phyloP scores from a whole-genome alignment of 2,113 vertebrate species.

The Rana temporaria region DNA sequence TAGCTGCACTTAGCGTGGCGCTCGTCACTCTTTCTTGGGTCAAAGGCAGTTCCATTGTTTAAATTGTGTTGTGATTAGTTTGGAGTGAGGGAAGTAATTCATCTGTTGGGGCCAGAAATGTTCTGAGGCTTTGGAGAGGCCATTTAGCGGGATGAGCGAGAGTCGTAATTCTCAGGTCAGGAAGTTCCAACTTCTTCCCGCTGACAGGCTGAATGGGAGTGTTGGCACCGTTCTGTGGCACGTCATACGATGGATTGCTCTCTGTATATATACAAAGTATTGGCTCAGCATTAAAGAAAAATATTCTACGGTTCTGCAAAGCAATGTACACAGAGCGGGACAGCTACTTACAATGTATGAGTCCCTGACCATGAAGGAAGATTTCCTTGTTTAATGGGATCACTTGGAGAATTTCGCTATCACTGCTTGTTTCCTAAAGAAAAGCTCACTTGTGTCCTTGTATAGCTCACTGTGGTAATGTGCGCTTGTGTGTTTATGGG shows the following conservation, averaged over 20 bases:
- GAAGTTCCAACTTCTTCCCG: conserved; percentile 7
- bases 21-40: too few relatives aligned
- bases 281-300: background rate
- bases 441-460: too few relatives aligned
- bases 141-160: background rate
- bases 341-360: too few relatives aligned
- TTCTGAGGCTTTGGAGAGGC: background rate
- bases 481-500: too few relatives aligned
- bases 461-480: too few relatives aligned
- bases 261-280: background rate
- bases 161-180: conserved; percentile 14
- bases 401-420: too few relatives aligned
- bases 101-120: background rate
- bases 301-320: background rate
- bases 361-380: too few relatives aligned
- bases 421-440: too few relatives aligned
- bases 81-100: background rate
- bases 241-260: background rate
- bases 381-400: too few relatives aligned
- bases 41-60: background rate
- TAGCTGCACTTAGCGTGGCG: too few relatives aligned
- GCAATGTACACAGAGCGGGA: too few relatives aligned
- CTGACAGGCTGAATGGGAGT: conserved; percentile 16
- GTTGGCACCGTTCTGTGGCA: background rate
- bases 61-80: background rate